Evolutionary conservation across 2,888 invertebrate species (phyloP), one percentile per base, ranked within the genome.

Genomic region (Epinotia nisella): DNA sequence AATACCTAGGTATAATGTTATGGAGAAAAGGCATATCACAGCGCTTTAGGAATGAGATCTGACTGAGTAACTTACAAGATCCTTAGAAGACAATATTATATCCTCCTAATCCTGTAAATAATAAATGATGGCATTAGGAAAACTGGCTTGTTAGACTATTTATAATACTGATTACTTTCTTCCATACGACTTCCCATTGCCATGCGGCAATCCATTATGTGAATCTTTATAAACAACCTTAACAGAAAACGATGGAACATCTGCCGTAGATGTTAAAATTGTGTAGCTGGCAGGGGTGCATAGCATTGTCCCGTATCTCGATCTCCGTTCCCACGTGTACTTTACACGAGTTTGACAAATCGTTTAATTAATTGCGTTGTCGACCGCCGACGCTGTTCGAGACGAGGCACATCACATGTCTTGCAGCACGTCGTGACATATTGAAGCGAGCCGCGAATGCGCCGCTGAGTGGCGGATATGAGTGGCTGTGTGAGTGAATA

Each of bases 401-500:
- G 61, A 53, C 49, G 53, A 29, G 61, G 39, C 72, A 75, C 75
- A 78, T 76, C 72, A 75, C 75, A 78, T 76, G 76, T 77, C 76
- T 73, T 76, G 79, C 77, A 76, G 76, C 74, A 71, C 66, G 64
- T 64, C 64, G 66, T 71, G 41, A 55, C 71, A 70, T 77, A 76
- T 77, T 74, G 76, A 55, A 53, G 67, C 64, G 53, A 70, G 70
- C 56, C 70, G 61, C 61, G 61, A 61, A 56, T 68, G 76, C 76
- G 78, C 76, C 70, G 76, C 76, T 76, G 77, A 79, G 78, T 77
- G 78, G 77, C 72, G 71, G 75, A 77, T 82, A 81, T 81, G 81
- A 83, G 79, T 79, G 80, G 78, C 75, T 78, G 78, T 83, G 80
- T 80, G 80, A 82, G 77, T 83, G 82, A 83, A 79, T 81, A 81